Evolutionary conservation across 2,113 vertebrate genomes (phyloP), one percentile per base, ranked within the genome.

Genomic region (Tragelaphus strepsiceros): DNA sequence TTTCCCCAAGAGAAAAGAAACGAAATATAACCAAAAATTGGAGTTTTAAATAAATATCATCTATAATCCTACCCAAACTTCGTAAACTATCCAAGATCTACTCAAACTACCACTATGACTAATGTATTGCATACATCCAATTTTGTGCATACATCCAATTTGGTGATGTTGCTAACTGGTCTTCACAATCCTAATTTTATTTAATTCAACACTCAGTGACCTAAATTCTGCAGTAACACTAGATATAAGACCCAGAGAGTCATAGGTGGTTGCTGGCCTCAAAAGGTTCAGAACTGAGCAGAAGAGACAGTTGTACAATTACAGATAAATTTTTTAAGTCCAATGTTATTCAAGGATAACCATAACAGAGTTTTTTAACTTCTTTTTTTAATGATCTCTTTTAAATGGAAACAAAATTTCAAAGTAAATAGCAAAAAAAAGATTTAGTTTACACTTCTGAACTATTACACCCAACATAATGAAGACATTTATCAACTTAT

Each of bases 401-500:
- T 85, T 88, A 81, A 51, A 59, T 58, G 35, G 28, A 92, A 95
- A 89, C 21, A 89, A 67, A 91, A 89, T 62, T 94, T 94, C n/a
- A 91, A 94, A 91, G 24, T 35, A 84, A 58, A 85, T 1, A 77
- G 30, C 12, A 22, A 56, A 39, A 88, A 62, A 83, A 21, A 6
- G 2, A 35, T 22, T 80, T 90, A 43, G 71, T 51, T 93, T 67
- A 61, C 5, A 91, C 13, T 67, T 94, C 59, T 71, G 59, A 91
- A 71, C 43, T 91, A 91, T 32, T 91, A 74, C 82, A 74, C 7
- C 30, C 61, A 96, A 35, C 53, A 77, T 77, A 54, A 89, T 14
- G 24, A 91, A 71, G 46, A 88, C 39, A 58, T 83, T 71, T 74
- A 61, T 56, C 35, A 82, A 51, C 35, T 85, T 58, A 92, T 54